Percentiles rank a stretch among this genome's conserved stretches.
These are phyloP conservation scores for Sakesphorus luctuosus DNA, from an alignment of 2,113 vertebrate species.

Conservation along the genomic window DNA sequence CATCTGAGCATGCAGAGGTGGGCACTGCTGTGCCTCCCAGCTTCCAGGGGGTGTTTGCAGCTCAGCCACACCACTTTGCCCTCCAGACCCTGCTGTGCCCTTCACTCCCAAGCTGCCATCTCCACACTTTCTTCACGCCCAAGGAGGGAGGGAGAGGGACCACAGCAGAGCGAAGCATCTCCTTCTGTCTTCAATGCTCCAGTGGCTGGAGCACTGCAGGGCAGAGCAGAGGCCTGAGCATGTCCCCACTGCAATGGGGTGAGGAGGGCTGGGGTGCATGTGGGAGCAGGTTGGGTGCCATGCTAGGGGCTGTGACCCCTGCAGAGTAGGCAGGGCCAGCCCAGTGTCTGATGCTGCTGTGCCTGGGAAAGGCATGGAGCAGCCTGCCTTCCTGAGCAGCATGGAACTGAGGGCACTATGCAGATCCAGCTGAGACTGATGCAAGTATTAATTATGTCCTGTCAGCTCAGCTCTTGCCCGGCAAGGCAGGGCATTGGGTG, in stretches of 20 bases:
- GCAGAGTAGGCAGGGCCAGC: background rate
- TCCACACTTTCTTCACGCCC: background rate
- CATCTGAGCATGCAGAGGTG: background rate
- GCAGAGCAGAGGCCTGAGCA: background rate
- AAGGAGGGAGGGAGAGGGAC: background rate
- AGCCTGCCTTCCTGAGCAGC: fast-evolving
- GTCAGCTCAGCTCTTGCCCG: background rate
- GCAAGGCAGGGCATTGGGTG: background rate
- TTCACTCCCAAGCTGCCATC: background rate
- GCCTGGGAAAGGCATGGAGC: background rate
- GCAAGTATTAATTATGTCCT: conserved; percentile 13
- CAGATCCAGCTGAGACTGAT: conserved; percentile 4
- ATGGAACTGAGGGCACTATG: background rate
- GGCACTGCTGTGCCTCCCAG: fast-evolving
- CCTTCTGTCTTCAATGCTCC: background rate
- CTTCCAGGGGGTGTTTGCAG: background rate
- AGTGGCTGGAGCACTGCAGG: background rate
- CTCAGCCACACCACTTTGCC: background rate
- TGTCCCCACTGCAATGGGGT: fast-evolving
- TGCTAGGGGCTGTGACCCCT: background rate
- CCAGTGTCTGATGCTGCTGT: background rate
- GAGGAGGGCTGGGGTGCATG: background rate
- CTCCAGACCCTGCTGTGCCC: background rate
- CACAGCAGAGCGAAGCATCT: background rate
- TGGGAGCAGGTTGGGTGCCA: background rate